These are phyloP conservation scores for Mastomys natalensis DNA, from an alignment of 2,113 vertebrate genomes.

Conservation along the genomic window DNA sequence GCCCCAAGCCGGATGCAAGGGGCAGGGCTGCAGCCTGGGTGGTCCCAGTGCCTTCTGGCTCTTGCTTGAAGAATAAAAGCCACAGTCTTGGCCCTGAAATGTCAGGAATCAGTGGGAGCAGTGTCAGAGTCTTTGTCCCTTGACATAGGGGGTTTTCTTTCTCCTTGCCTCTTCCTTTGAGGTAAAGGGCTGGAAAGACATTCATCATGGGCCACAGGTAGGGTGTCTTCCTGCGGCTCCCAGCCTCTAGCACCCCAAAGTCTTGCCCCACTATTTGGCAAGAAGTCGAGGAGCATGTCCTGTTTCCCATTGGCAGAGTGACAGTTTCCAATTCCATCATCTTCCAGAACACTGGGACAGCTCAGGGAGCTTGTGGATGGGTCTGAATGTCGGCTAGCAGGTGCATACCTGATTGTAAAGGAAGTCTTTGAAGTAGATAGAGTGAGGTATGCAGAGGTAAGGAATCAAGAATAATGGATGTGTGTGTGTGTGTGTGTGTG, in stretches of 20 bases:
- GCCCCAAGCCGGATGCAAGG: neutral
- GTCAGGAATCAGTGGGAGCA: neutral
- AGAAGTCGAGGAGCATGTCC: neutral
- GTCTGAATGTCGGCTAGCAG: neutral
- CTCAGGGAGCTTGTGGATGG: conserved; percentile 55
- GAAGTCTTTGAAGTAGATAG: neutral
- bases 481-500: neutral
- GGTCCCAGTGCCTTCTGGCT: neutral
- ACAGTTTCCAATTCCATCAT: neutral
- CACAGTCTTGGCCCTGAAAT: neutral
- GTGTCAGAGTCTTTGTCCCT: neutral
- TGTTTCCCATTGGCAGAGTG: neutral
- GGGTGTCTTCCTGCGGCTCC: neutral
- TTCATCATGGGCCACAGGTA: neutral
- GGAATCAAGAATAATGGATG: neutral
- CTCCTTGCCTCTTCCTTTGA: neutral
- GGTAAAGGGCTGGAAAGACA: neutral
- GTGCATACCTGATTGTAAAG: neutral
- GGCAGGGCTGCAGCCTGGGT: neutral
- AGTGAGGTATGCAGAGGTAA: neutral
- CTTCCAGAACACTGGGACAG: conserved; percentile 49
- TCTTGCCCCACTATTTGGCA: neutral
- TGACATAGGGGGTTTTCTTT: neutral
- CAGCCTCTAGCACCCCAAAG: neutral
- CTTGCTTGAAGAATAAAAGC: neutral